A percentile compares a stretch with the other conserved stretches of the same genome.
Evolutionary conservation across 2,888 invertebrate genomes (phyloP).

Genomic region (Eilema caniola): DNA sequence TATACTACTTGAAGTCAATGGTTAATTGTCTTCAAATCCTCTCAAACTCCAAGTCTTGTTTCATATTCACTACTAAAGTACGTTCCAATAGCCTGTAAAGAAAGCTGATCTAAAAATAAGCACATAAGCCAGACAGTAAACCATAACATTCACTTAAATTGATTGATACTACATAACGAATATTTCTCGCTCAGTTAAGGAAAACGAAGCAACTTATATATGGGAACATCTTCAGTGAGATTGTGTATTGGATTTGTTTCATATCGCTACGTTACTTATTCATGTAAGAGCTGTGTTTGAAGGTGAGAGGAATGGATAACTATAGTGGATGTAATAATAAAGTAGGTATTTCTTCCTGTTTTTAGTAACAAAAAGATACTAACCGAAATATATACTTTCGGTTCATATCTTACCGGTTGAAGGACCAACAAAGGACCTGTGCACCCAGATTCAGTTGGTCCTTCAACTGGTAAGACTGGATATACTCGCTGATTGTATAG

Average conservation of each 20-base stretch:
- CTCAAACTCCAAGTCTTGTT: too few species aligned
- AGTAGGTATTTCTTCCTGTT: not conserved
- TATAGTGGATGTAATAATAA: conserved; percentile 15
- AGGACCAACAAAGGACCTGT: too few species aligned
- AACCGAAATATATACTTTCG: too few species aligned
- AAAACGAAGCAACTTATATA: conserved; percentile 20
- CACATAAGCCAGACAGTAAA: not conserved
- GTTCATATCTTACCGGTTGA: too few species aligned
- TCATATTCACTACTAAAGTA: too few species aligned
- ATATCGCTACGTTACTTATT: conserved; percentile 33
- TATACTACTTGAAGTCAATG: too few species aligned
- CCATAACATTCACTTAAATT: conserved; percentile 20
- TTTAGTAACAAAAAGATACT: too few species aligned
- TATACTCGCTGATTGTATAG: too few species aligned
- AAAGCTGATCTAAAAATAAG: not conserved
- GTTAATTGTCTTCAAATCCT: too few species aligned
- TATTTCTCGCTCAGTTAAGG: conserved; percentile 25
- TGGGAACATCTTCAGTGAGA: conserved; percentile 30
- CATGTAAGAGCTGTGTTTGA: conserved; percentile 32
- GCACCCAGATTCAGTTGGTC: too few species aligned
- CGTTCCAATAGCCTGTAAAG: too few species aligned
- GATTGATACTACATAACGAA: conserved; percentile 18
- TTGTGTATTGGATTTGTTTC: conserved; percentile 39
- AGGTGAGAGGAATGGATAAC: conserved; percentile 19
- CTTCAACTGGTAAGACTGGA: too few species aligned